Base-by-base conservation (phyloP, 2,797 vertebrate genomes). In the Acridotheres tristis region DNA sequence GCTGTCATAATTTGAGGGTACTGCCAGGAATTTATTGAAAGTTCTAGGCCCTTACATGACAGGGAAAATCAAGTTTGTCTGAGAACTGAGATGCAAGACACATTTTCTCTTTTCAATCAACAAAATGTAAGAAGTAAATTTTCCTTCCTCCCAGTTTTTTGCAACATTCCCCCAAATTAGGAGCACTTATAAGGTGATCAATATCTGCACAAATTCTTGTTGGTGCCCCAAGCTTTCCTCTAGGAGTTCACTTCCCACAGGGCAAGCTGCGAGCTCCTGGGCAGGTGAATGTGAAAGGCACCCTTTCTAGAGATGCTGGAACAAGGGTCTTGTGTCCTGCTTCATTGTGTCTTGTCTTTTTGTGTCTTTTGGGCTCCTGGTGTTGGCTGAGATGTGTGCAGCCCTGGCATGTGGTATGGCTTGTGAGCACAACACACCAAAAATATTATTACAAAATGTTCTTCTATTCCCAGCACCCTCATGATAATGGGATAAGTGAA, bases 261-360 rank as follows among this genome's bases (percentile, higher is more conserved):
- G n/a, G 42, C 20, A 72, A 38, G 16, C 43, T 36, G 43, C 0
- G 1, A n/a, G 29, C 0, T 2, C 15, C 36, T 2, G 1, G 14
- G 22, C 34, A 78, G 59, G 30, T 23, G 9, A 63, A 12, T 2
- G 0, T 3, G 6, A 6, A 79, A 14, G 5, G 4, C 5, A 8
- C 27, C 30, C 11, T 79, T 71, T 65, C 19, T 40, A 68, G 63
- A 78, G 10, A 36, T 51, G 27, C 29, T 21, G 2, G n/a, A 45
- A n/a, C 1, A 3, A 25, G 25, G 32, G 5, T 30, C 72, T 65
- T 2, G 0, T 68, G 25, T 55, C 51, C 63, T 81, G 23, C 21
- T 65, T 84, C 48, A 12, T 23, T 34, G 16, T 20, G 8, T 10
- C 84, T 42, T 67, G 14, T 30, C 71, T 59, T 88, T 54, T 32